A percentile compares a stretch with the other conserved stretches of the same genome.
Conservation (phyloP, 2,113 vertebrate species). For the Dermatemys mawii region DNA sequence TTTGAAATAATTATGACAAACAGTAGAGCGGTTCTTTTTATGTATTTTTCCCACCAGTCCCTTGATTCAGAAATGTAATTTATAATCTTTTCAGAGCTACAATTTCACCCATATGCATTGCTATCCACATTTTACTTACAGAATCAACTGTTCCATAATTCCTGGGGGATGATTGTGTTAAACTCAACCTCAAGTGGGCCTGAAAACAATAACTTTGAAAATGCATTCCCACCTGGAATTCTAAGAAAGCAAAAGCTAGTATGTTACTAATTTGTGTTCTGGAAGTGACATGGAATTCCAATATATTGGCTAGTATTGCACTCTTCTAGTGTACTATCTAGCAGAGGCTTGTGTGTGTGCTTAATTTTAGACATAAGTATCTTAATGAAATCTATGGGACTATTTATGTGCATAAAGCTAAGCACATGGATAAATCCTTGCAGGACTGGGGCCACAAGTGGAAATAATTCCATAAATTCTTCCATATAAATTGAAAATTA, state of each 20-base stretch:
- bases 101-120: neutral
- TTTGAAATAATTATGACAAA: conserved; percentile 19
- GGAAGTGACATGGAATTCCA: neutral
- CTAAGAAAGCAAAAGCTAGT: neutral
- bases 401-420: neutral
- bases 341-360: rapidly evolving
- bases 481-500: neutral
- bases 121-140: neutral
- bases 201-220: neutral
- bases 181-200: neutral
- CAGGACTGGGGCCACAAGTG: rapidly evolving
- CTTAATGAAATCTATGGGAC: rapidly evolving
- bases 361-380: neutral
- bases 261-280: neutral
- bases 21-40: neutral
- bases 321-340: rapidly evolving
- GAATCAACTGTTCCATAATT: neutral
- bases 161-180: neutral
- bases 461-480: neutral
- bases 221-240: neutral
- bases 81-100: neutral
- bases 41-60: neutral
- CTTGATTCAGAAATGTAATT: neutral
- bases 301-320: neutral
- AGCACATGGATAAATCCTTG: neutral